These are phyloP conservation scores for Ophion costatus DNA, from an alignment of 2,888 invertebrate species.

Conservation along the genomic window DNA sequence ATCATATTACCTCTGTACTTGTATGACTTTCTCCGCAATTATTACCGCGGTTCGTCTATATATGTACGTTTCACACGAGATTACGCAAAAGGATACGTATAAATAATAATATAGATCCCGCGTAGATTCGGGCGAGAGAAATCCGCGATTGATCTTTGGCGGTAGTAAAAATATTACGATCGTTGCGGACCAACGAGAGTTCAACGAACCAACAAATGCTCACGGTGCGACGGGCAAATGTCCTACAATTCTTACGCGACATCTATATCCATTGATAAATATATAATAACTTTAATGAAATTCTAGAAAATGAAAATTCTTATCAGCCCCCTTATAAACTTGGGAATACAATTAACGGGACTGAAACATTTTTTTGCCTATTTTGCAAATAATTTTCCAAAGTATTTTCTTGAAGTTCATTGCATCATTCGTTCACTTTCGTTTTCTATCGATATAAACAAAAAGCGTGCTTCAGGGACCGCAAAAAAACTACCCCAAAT, in stretches of 20 bases:
- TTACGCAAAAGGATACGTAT: constrained; percentile 34
- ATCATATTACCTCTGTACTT: constrained; percentile 27
- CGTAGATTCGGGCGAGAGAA: constrained; percentile 16
- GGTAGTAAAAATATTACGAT: not conserved
- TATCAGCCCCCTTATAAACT: not conserved
- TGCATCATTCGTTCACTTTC: not conserved
- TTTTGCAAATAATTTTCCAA: not conserved
- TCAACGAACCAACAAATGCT: constrained; percentile 19
- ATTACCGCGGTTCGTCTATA: constrained; percentile 23
- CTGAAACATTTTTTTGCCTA: too few species aligned
- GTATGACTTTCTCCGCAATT: constrained; percentile 61
- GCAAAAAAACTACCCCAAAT: not conserved
- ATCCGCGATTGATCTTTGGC: constrained; percentile 6
- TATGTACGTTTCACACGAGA: constrained; percentile 19
- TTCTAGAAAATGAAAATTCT: not conserved
- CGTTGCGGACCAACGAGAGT: constrained; percentile 16
- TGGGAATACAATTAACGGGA: too few species aligned
- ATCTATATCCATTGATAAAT: not conserved
- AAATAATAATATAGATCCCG: not conserved
- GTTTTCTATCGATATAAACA: not conserved
- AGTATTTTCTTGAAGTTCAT: not conserved
- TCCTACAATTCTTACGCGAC: not conserved
- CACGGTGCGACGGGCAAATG: not conserved
- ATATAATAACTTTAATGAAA: not conserved
- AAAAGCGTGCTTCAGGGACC: not conserved